Evolutionary conservation across 2,797 vertebrate genomes (phyloP).

Genomic region (Sebastes hubbsi): DNA sequence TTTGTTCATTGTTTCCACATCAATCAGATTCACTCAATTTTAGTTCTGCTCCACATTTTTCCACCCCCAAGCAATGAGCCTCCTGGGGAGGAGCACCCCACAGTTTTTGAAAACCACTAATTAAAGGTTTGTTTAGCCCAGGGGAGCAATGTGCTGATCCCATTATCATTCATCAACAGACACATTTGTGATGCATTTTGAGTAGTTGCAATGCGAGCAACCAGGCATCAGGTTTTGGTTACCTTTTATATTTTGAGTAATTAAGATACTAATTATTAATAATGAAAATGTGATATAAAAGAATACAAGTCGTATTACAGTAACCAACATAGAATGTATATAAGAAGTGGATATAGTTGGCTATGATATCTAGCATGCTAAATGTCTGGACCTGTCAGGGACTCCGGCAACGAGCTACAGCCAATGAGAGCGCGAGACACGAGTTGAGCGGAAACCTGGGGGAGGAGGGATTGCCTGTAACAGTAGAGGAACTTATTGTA

Average conservation of each 20-base stretch:
- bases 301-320: too few relatives aligned
- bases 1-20: slow-evolving; percentile 1
- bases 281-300: too few relatives aligned
- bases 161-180: background rate
- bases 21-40: slow-evolving; percentile 8
- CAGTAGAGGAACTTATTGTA: too few relatives aligned
- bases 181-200: background rate
- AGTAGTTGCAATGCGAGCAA: rapidly evolving
- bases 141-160: background rate
- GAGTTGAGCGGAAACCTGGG: rapidly evolving
- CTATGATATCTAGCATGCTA: too few relatives aligned
- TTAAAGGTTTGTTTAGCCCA: background rate
- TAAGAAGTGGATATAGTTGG: too few relatives aligned
- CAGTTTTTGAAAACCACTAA: background rate
- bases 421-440: too few relatives aligned
- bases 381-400: too few relatives aligned
- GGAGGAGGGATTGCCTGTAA: rapidly evolving
- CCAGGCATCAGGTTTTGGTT: too few relatives aligned
- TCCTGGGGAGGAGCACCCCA: background rate
- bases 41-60: background rate
- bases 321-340: too few relatives aligned
- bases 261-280: too few relatives aligned
- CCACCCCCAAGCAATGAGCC: background rate
- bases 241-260: too few relatives aligned
- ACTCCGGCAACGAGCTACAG: too few relatives aligned